These are phyloP conservation scores for Lerema accius DNA, from an alignment of 1,140 invertebrate genomes.

Conservation along the genomic window DNA sequence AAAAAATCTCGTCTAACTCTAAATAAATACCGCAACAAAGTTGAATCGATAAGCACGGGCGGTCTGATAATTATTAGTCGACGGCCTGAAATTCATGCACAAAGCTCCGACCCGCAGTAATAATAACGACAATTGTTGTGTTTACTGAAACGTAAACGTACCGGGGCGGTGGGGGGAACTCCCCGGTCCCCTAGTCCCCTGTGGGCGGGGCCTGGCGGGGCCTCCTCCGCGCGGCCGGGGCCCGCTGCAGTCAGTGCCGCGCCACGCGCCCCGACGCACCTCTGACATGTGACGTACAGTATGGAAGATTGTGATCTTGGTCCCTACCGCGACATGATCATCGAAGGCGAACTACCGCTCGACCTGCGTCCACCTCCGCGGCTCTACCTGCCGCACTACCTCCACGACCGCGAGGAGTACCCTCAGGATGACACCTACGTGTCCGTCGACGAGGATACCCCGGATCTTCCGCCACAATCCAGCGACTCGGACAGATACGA, in stretches of 20 bases:
- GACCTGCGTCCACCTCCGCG: slow-evolving; percentile 73
- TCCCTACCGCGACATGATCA: slow-evolving; percentile 78
- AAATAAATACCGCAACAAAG: slow-evolving; percentile 75
- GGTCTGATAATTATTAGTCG: slow-evolving; percentile 80
- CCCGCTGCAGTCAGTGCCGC: slow-evolving; percentile 54
- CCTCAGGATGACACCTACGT: slow-evolving; percentile 73
- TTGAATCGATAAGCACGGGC: slow-evolving; percentile 73
- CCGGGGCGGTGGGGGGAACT: slow-evolving; percentile 44
- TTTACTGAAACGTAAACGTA: slow-evolving; percentile 81
- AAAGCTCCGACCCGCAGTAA: slow-evolving; percentile 80
- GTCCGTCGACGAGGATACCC: slow-evolving; percentile 73
- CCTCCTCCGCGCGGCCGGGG: slow-evolving; percentile 43
- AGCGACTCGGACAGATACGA: slow-evolving; percentile 74
- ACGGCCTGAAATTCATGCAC: slow-evolving; percentile 81
- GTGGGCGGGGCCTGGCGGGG: slow-evolving; percentile 52
- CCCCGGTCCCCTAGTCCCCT: slow-evolving; percentile 23
- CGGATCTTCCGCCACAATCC: slow-evolving; percentile 67
- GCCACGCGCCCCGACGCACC: slow-evolving; percentile 64
- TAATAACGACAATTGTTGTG: slow-evolving; percentile 83
- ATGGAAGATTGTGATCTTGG: slow-evolving; percentile 77
- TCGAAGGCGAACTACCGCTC: slow-evolving; percentile 73
- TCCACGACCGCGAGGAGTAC: slow-evolving; percentile 64
- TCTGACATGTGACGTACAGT: slow-evolving; percentile 72
- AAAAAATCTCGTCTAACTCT: slow-evolving; percentile 42
- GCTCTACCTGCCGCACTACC: slow-evolving; percentile 70